phyloP scores from a whole-genome alignment of 2,797 vertebrate species.

The Lindbergichthys nudifrons region DNA sequence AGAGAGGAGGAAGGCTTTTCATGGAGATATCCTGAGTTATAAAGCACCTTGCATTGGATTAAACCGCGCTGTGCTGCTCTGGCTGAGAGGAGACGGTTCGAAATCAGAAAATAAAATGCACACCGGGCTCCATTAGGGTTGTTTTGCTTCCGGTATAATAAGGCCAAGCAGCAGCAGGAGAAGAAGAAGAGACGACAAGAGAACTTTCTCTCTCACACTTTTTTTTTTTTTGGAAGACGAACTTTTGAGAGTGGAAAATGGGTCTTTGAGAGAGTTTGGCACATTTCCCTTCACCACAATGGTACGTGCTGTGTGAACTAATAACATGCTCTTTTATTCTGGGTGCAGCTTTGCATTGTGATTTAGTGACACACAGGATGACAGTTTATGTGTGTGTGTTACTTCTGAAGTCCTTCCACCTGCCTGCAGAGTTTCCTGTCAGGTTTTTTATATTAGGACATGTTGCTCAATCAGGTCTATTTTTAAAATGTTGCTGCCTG shows the following conservation, averaged over 20 bases:
- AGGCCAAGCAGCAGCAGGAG: constrained; percentile 78
- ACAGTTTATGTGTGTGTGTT: constrained; percentile 35
- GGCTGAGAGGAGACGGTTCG: no score
- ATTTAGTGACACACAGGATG: constrained; percentile 54
- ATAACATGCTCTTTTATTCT: constrained; percentile 81
- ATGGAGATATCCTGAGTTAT: no score
- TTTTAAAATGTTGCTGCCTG: constrained; percentile 17
- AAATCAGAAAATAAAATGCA: no score
- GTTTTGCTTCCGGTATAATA: constrained; percentile 79
- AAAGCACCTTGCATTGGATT: no score
- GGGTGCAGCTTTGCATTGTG: constrained; percentile 60
- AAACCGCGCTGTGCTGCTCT: no score
- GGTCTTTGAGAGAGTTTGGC: constrained; percentile 87
- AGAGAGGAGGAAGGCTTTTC: no score
- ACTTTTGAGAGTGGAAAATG: constrained; percentile 88
- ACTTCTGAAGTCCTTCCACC: constrained; percentile 56
- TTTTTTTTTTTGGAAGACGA: constrained; percentile 79
- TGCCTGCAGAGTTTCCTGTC: constrained; percentile 45
- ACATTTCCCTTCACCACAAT: constrained; percentile 85
- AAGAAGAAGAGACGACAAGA: constrained; percentile 1
- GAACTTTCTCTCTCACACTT: constrained; percentile 71
- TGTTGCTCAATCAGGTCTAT: constrained; percentile 1
- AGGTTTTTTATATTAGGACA: constrained; percentile 13
- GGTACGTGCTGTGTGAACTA: constrained; percentile 89
- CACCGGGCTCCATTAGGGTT: no score